Base-by-base conservation (phyloP, 2,888 invertebrate genomes). In the Ormyrus labotus region DNA sequence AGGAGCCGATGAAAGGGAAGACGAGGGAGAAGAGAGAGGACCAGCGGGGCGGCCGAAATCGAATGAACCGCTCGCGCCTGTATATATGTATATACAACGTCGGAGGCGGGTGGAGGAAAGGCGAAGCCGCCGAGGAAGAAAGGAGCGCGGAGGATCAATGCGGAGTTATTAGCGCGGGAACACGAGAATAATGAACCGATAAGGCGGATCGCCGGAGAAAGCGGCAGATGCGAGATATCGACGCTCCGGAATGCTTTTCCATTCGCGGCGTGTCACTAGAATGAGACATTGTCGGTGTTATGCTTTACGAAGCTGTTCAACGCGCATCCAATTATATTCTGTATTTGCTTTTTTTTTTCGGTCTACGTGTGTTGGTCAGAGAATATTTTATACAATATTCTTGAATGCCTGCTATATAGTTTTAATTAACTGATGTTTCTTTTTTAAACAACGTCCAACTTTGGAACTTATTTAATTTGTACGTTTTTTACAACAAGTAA, bases 171-270 rank as follows among this genome's bases (percentile, higher is more conserved):
- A 69, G 60, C 13, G 76, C 50, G 58, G 63, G 45, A 67, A 81
- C 80, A 81, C 84, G 82, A 80, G 80, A 82, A 84, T 84, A 83
- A 84, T 84, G 82, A 83, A 84, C 83, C 73, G 83, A 84, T 61
- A 64, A 60, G 55, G 55, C 48, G 58, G 11, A 7, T 10, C 6
- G 63, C 19, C 13, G 3, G 34, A 34, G 34, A 34, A 34, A 34
- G 34, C 34, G 34, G 34, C 34, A 34, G 34, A 34, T 4, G 34
- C 34, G 34, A 34, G 34, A 34, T 34, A 34, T 34, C 34, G 34
- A 34, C 34, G 4, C 34, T 3, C 34, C 34, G 34, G 34, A 34
- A 34, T 34, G 34, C 34, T 34, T 34, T 34, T 34, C 34, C 34
- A 34, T 34, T 34, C 34, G 34, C 34, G 34, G 34, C 0, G 34